phyloP scores from a whole-genome alignment of 53 echinoderm and acorn worm species.

The Apostichopus leukothele region DNA sequence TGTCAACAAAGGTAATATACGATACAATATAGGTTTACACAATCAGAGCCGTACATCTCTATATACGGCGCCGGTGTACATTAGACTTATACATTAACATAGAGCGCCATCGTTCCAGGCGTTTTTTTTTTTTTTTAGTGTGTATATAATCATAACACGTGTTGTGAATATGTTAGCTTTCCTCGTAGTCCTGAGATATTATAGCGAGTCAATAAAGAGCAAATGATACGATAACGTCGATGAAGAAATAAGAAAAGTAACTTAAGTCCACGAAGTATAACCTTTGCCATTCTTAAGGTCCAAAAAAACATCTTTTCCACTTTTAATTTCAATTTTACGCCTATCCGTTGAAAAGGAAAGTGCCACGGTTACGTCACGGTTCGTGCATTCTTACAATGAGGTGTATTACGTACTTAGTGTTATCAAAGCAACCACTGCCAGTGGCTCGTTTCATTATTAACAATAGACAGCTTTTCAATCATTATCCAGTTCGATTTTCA shows the following conservation, averaged over 20 bases:
- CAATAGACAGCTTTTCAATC: background rate
- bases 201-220: no score
- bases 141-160: no score
- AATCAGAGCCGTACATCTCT: no score
- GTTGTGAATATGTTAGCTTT: no score
- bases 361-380: background rate
- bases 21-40: no score
- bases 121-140: no score
- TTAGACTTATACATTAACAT: no score
- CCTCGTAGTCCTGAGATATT: no score
- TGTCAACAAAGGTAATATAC: no score
- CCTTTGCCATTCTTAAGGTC: background rate
- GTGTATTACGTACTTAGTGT: background rate
- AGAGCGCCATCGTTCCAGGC: no score
- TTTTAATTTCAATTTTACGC: background rate
- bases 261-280: background rate
- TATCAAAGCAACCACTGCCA: background rate
- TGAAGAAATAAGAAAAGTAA: background rate
- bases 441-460: background rate
- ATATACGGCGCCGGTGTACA: no score
- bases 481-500: background rate
- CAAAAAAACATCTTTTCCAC: background rate
- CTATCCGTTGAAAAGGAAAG: background rate
- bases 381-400: background rate
- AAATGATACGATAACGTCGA: no score